These are phyloP conservation scores for Anorthoa munda DNA, from an alignment of 2,888 invertebrate genomes.

Conservation along the genomic window DNA sequence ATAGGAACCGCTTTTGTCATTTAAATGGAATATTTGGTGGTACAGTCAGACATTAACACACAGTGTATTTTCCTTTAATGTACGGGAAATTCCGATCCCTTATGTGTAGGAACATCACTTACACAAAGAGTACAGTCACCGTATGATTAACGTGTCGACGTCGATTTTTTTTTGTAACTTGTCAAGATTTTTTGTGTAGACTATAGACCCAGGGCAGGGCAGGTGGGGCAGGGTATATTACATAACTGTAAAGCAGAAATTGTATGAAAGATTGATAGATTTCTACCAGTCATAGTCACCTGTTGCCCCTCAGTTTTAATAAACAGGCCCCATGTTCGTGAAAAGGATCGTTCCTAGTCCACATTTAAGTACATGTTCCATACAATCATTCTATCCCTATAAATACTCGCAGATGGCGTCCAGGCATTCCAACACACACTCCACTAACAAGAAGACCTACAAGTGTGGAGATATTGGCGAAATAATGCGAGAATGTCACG, in stretches of 20 bases:
- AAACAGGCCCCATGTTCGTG: background rate
- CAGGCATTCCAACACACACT: slow-evolving; percentile 58
- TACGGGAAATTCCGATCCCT: slow-evolving; percentile 9
- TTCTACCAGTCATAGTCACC: too few species aligned
- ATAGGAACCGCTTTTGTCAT: slow-evolving; percentile 17
- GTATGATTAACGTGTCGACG: too few species aligned
- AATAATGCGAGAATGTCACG: slow-evolving; percentile 69
- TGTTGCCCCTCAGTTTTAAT: too few species aligned
- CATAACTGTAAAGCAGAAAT: background rate
- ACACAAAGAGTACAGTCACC: slow-evolving; percentile 12
- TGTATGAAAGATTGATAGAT: background rate
- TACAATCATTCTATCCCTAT: background rate
- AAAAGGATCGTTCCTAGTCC: background rate
- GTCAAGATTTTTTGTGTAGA: background rate
- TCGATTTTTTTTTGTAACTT: background rate
- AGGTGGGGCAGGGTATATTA: too few species aligned
- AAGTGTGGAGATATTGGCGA: slow-evolving; percentile 47
- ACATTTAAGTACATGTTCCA: slow-evolving; percentile 3
- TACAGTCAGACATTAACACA: slow-evolving; percentile 11
- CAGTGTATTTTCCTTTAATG: slow-evolving; percentile 19
- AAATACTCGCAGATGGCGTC: slow-evolving; percentile 37
- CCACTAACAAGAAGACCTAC: slow-evolving; percentile 63
- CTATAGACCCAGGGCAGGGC: too few species aligned
- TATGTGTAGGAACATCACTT: background rate
- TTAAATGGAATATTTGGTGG: slow-evolving; percentile 25